Evolutionary conservation across 2,888 invertebrate genomes (phyloP).

Genomic region (Leptogaster cylindrica): DNA sequence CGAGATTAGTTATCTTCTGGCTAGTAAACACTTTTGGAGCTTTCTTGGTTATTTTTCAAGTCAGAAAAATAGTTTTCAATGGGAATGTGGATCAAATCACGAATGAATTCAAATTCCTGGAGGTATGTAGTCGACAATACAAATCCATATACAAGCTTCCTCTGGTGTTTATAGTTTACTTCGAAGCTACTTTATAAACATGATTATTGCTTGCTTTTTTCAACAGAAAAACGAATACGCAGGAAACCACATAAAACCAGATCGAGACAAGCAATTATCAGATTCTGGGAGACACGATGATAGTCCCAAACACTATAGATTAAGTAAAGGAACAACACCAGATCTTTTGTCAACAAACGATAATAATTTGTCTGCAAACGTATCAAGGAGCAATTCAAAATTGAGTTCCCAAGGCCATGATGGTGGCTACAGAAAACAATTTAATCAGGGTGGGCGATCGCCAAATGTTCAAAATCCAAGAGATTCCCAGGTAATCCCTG

Average conservation of each 20-base stretch:
- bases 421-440: background rate
- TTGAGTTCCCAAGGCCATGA: background rate
- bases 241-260: too few relatives aligned
- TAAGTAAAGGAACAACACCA: too few relatives aligned
- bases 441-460: background rate
- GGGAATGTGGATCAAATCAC: too few relatives aligned
- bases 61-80: conserved; percentile 28
- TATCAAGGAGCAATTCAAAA: background rate
- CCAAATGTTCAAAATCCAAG: background rate
- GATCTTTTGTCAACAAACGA: too few relatives aligned
- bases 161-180: too few relatives aligned
- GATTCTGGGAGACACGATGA: too few relatives aligned
- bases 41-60: conserved; percentile 30
- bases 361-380: background rate
- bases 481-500: background rate
- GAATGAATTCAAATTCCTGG: background rate
- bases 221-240: too few relatives aligned
- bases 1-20: conserved; percentile 63
- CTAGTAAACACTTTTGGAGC: conserved; percentile 62
- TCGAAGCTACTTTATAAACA: too few relatives aligned
- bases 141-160: too few relatives aligned
- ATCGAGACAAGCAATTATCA: too few relatives aligned
- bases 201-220: too few relatives aligned
- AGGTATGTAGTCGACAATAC: background rate
- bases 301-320: too few relatives aligned